A percentile compares a stretch with the other conserved stretches of the same genome.
These are phyloP conservation scores for Clivina fossor DNA, from an alignment of 2,888 invertebrate species.

Conservation along the genomic window DNA sequence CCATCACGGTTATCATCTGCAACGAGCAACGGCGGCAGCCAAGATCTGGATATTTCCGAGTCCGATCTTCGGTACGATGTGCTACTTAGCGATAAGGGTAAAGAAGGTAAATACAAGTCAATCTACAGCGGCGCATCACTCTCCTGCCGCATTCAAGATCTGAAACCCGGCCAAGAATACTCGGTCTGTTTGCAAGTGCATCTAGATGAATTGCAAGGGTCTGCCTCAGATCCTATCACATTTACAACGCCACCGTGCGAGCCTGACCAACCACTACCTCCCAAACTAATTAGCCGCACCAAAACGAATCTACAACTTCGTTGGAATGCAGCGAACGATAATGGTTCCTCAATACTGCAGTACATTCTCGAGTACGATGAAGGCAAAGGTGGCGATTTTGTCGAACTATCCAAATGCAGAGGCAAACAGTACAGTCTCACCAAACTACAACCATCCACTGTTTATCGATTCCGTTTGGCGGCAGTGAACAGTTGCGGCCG, in stretches of 20 bases:
- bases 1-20: slow-evolving; percentile 58
- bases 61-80: slow-evolving; percentile 79
- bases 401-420: slow-evolving; percentile 72
- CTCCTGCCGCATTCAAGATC: slow-evolving; percentile 79
- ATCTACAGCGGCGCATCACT: slow-evolving; percentile 78
- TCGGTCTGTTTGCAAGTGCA: slow-evolving; percentile 78
- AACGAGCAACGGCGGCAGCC: slow-evolving; percentile 55
- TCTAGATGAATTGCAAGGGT: slow-evolving; percentile 72
- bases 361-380: slow-evolving; percentile 80
- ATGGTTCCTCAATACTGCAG: slow-evolving; percentile 75
- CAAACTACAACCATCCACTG: slow-evolving; percentile 76
- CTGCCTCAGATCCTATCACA: slow-evolving; percentile 74
- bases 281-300: slow-evolving; percentile 70
- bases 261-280: slow-evolving; percentile 72
- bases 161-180: slow-evolving; percentile 87
- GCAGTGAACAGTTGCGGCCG: slow-evolving; percentile 81
- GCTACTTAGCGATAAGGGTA: slow-evolving; percentile 72
- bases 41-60: slow-evolving; percentile 59
- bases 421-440: slow-evolving; percentile 74
- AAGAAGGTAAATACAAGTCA: slow-evolving; percentile 82
- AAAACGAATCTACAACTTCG: slow-evolving; percentile 71
- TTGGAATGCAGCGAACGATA: slow-evolving; percentile 74
- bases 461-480: slow-evolving; percentile 79
- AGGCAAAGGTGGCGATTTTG: slow-evolving; percentile 68
- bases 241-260: slow-evolving; percentile 82